Percentiles rank a stretch among this genome's conserved stretches.
Conservation (phyloP, 2,888 invertebrate species). For the Halictus quadricinctus region DNA sequence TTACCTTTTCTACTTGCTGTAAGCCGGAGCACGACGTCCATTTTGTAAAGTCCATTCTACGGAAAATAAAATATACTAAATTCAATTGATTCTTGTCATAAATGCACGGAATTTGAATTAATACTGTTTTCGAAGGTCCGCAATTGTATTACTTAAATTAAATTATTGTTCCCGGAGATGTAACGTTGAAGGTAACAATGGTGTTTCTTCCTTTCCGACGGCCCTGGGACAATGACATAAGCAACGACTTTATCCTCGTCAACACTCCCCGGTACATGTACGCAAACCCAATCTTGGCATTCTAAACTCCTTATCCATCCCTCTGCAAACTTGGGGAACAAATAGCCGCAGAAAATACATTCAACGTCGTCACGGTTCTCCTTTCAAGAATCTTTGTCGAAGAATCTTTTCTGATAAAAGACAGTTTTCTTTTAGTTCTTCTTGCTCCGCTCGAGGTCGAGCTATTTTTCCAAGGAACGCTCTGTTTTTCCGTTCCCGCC, state of each 20-base stretch:
- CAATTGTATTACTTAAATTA: too few relatives aligned
- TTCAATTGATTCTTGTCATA: too few relatives aligned
- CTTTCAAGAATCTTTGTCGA: neutral
- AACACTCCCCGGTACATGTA: neutral
- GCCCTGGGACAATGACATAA: neutral
- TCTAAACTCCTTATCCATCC: constrained; percentile 3
- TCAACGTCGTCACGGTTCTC: neutral
- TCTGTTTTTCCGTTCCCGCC: neutral
- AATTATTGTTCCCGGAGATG: too few relatives aligned
- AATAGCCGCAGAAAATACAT: constrained; percentile 10
- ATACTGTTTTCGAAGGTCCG: too few relatives aligned
- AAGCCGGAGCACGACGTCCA: too few relatives aligned
- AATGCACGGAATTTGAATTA: too few relatives aligned
- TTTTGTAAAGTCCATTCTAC: too few relatives aligned
- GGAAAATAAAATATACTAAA: too few relatives aligned
- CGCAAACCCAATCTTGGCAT: neutral
- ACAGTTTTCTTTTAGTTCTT: neutral
- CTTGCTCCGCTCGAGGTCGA: neutral
- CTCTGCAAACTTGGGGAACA: neutral
- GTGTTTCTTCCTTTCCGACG: too few relatives aligned
- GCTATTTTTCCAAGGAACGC: neutral
- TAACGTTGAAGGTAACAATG: too few relatives aligned
- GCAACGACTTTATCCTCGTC: neutral
- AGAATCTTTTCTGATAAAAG: constrained; percentile 3
- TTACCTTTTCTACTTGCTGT: too few relatives aligned